Evolutionary conservation across 2,888 invertebrate genomes (phyloP).

Genomic region (Syritta pipiens): DNA sequence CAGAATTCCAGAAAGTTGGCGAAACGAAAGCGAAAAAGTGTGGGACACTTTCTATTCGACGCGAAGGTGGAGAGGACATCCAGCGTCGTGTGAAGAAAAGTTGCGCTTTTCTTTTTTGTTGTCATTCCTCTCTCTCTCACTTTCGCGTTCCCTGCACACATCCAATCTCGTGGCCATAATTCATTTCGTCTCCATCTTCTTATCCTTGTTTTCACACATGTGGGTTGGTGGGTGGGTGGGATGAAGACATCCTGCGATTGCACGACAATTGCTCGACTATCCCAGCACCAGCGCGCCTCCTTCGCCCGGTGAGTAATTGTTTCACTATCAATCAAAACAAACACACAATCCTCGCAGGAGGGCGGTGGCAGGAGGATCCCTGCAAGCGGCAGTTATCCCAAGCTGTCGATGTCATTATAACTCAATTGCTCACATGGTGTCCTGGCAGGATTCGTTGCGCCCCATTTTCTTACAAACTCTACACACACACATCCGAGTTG

Average conservation of each 20-base stretch:
- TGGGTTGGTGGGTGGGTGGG: conserved; percentile 15
- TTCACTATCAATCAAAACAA: conserved; percentile 69
- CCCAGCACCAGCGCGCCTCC: conserved; percentile 20
- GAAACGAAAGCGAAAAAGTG: conserved; percentile 51
- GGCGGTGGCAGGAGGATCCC: conserved; percentile 10
- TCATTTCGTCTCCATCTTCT: conserved; percentile 47
- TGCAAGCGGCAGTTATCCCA: conserved; percentile 73
- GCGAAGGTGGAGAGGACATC: conserved; percentile 1
- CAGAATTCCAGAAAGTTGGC: conserved; percentile 51
- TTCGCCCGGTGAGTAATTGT: conserved; percentile 60
- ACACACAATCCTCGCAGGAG: conserved; percentile 30
- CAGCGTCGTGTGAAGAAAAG: conserved; percentile 54
- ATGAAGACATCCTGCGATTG: conserved; percentile 65
- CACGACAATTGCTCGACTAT: conserved; percentile 62
- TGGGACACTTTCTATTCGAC: conserved; percentile 60
- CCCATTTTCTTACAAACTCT: conserved; percentile 53
- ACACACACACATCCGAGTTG: conserved; percentile 21
- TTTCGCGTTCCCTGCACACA: conserved; percentile 25
- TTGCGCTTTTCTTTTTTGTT: conserved; percentile 15
- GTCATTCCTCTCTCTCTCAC: conserved; percentile 1
- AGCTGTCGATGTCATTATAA: conserved; percentile 79
- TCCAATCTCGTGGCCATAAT: conserved; percentile 61
- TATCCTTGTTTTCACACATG: conserved; percentile 15
- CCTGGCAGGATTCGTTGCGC: conserved; percentile 59
- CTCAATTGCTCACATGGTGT: conserved; percentile 76